A percentile compares a stretch with the other conserved stretches of the same genome.
Evolutionary conservation across 2,888 invertebrate genomes (phyloP).

Genomic region (Oasisia sp.): DNA sequence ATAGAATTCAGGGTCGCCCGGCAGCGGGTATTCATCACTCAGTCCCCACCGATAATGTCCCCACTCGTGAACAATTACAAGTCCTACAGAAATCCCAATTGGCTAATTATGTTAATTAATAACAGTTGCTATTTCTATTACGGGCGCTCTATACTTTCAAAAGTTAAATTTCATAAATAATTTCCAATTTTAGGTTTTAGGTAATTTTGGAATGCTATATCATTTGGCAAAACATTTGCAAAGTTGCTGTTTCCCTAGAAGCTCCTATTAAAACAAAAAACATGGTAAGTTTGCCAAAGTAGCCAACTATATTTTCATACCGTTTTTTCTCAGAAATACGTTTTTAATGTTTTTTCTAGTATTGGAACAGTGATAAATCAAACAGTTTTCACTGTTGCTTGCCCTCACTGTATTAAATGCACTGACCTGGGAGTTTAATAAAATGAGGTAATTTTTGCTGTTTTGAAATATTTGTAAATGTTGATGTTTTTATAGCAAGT

Average conservation of each 20-base stretch:
- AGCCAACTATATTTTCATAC: not conserved
- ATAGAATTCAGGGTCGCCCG: too few relatives aligned
- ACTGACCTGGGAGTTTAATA: not conserved
- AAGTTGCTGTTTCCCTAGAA: conserved; percentile 13
- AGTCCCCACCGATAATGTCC: too few relatives aligned
- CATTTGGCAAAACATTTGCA: not conserved
- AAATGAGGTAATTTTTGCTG: not conserved
- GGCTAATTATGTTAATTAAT: too few relatives aligned
- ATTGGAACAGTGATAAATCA: not conserved
- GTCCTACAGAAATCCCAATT: too few relatives aligned
- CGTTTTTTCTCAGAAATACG: not conserved
- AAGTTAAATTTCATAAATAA: not conserved
- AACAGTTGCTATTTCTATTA: too few relatives aligned
- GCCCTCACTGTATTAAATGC: conserved; percentile 10
- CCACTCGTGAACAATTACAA: too few relatives aligned
- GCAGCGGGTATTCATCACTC: too few relatives aligned
- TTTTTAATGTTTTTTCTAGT: not conserved
- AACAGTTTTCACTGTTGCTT: conserved; percentile 5
- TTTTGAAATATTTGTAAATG: not conserved
- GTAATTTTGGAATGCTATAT: not conserved
- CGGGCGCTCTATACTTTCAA: not conserved
- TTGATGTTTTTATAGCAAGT: not conserved
- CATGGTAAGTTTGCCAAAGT: not conserved
- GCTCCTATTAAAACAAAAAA: conserved; percentile 14
- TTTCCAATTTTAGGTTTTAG: not conserved